Base-by-base conservation (phyloP, 2,113 vertebrate genomes). In the Carassius carassius region DNA sequence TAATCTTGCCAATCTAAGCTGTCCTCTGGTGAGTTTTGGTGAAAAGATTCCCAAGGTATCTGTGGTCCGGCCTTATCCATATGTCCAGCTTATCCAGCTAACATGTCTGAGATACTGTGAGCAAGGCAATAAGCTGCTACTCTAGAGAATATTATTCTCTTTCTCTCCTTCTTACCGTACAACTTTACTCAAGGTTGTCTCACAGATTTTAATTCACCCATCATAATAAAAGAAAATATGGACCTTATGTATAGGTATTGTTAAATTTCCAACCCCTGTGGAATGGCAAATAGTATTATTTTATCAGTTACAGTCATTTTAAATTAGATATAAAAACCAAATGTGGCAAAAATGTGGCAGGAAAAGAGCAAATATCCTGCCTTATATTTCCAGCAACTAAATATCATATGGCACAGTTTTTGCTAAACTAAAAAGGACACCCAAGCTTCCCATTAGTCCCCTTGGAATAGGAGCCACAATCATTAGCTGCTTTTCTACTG, bases 121-220 rank as follows among this genome's bases (percentile, higher is more conserved):
- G 91, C 86, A 88, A 92, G 89, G 92, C 93, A 94, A 94, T 94
- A 94, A 94, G 91, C 91, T 90, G 88, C 86, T 89, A 90, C 92
- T 92, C 93, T 91, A 86, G 90, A 90, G 93, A 92, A 92, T 90
- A 88, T 84, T 37, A 35, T 49, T 65, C 3, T 56, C 58, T 21
- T 41, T 83, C 81, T 86, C 77, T 78, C 49, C 51, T 51, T 73
- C 29, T 78, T n/a, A 65, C 80, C 44, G 84, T 78, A 49, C 0
- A 25, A 63, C 37, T 37, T 44, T 80, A 65, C 37, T 47, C 13
- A 47, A 80, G 37, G 13, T 65, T 47, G 37, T 62, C 41, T 21
- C 75, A 41, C 56, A 3, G 17, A 77, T 70, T 72, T 74, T 67
- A 78, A 67, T 91, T 84, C 19, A 58, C 78, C 85, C 6, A 14